Percentiles rank a stretch among this genome's conserved stretches.
Evolutionary conservation across 2,797 vertebrate genomes (phyloP).

Genomic region (Epinephelus coioides): DNA sequence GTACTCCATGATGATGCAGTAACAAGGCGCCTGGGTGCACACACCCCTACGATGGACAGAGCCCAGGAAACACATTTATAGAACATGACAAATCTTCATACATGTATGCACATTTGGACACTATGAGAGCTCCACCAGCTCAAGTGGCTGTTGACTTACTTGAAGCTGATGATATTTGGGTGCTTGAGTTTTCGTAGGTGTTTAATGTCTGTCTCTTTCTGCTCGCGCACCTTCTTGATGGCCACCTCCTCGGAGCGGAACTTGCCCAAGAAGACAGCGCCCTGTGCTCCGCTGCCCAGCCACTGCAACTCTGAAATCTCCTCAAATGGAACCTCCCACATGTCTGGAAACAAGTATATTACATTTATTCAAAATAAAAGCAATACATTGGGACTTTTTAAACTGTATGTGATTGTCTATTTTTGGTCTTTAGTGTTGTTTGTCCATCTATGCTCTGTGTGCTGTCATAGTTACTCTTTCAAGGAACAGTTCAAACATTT

Average conservation of each 20-base stretch:
- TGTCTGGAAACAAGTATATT: conserved; percentile 85
- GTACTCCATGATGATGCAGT: conserved; percentile 99
- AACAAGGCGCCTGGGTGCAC: conserved; percentile 98
- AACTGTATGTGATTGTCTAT: neutral
- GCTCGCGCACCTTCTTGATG: conserved; percentile 99
- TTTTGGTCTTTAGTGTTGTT: neutral
- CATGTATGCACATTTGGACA: neutral
- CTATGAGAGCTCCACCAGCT: neutral
- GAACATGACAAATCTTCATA: neutral
- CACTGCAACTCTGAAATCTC: conserved; percentile 99
- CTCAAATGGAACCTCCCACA: conserved; percentile 99
- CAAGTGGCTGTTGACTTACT: conserved; percentile 84
- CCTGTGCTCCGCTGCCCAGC: conserved; percentile 98
- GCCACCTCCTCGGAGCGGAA: conserved; percentile 97
- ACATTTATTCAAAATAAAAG: conserved; percentile 13
- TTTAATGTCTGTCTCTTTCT: conserved; percentile 99
- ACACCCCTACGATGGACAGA: conserved; percentile 88
- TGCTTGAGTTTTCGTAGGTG: conserved; percentile 97
- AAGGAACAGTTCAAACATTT: neutral
- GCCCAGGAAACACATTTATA: conserved; percentile 13
- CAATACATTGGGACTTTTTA: neutral
- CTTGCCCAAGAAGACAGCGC: conserved; percentile 97
- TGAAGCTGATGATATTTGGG: conserved; percentile 98
- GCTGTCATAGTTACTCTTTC: conserved; percentile 15
- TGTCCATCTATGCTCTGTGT: neutral